Evolutionary conservation across 2,797 vertebrate species (phyloP), one percentile per base, ranked within the genome.

Genomic region (Parauchenoglanis punctatus): DNA sequence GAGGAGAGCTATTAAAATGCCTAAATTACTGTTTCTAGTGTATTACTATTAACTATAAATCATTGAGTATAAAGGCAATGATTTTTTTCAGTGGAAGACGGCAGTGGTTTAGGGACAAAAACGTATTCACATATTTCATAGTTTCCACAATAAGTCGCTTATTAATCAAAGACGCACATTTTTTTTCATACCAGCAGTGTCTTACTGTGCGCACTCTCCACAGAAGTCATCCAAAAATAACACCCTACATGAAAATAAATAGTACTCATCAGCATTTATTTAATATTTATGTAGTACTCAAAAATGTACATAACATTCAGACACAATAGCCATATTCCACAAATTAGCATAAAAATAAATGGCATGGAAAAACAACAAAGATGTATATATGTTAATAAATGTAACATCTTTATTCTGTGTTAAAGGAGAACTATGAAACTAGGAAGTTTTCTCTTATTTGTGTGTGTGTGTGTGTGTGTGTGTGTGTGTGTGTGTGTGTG

Each of bases 181-280:
- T 8, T 35, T 35, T 35, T 35, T 35, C 35, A 35, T 35, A 35
- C 35, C 35, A 35, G 35, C 35, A 35, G 35, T 35, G 35, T 35
- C 35, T 35, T 35, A 35, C 35, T 35, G 35, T 35, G 35, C 35
- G 2, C 35, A 35, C 35, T 35, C 63, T 67, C 11, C 63, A 67
- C 12, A 72, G 40, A 46, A 10, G 31, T 35, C 31, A 73, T 52
- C 75, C 13, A 54, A 7, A 77, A 28, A 54, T 28, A 54, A 28
- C 17, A 54, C n/a, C n/a, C 49, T 73, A 44, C 15, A 44, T 56
- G 31, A 75, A 85, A 58, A 28, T 81, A 76, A 86, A 52, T 88
- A 67, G 59, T 90, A 89, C 83, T 91, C 89, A 89, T 88, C 90
- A 87, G 90, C 89, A 89, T 94, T 95, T 95, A 95, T 95, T 96